phyloP scores from a whole-genome alignment of 30 jellyfish, hydroid and myxozoan genomes.

The Aurelia sp. region DNA sequence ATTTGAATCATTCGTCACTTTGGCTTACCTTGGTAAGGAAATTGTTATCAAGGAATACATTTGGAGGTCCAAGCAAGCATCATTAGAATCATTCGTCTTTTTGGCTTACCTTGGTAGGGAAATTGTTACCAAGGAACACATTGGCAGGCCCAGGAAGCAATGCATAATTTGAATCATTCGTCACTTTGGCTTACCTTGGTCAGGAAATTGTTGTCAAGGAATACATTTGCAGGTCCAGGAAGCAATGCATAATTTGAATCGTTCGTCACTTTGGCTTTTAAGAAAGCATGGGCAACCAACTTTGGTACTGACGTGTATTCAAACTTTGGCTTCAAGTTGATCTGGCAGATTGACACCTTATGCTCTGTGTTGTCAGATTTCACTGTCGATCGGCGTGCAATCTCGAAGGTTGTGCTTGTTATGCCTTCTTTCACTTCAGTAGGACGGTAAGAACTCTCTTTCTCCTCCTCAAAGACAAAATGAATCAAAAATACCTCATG shows the following conservation, averaged over 20 bases:
- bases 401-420: slow-evolving; percentile 90
- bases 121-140: slow-evolving; percentile 89
- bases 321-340: slow-evolving; percentile 78
- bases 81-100: too few species aligned
- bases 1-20: slow-evolving; percentile 77
- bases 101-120: slow-evolving; percentile 84
- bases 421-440: slow-evolving; percentile 51
- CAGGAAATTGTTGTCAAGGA: slow-evolving; percentile 86
- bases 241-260: slow-evolving; percentile 90
- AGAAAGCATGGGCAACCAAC: slow-evolving; percentile 89
- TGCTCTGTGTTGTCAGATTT: slow-evolving; percentile 77
- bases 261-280: slow-evolving; percentile 81
- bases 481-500: too few species aligned
- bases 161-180: slow-evolving; percentile 89
- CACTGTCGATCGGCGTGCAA: slow-evolving; percentile 79
- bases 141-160: slow-evolving; percentile 90
- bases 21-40: too few species aligned
- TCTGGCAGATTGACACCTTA: slow-evolving; percentile 84
- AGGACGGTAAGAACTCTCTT: too few species aligned
- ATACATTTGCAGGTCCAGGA: slow-evolving; percentile 93
- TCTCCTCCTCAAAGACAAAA: too few species aligned
- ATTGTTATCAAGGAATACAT: too few species aligned
- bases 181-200: slow-evolving; percentile 83
- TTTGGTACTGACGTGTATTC: slow-evolving; percentile 85
- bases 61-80: too few species aligned